A percentile compares a stretch with the other conserved stretches of the same genome.
Conservation (phyloP, 2,797 vertebrate genomes). For the Chloroceryle inda region DNA sequence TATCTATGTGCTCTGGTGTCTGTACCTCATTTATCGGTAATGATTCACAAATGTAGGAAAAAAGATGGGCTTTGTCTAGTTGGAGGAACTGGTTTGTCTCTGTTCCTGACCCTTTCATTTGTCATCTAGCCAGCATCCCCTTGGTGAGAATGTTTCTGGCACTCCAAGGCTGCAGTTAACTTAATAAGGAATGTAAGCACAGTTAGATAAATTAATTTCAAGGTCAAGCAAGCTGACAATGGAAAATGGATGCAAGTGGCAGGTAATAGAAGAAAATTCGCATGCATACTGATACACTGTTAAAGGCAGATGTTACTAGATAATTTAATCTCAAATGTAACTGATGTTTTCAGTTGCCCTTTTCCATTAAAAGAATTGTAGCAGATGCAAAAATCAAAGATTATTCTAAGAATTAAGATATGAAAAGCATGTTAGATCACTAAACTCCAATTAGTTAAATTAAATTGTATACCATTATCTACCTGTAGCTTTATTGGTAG, state of each 20-base stretch:
- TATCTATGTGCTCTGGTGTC: neutral
- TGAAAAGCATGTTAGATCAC: conserved; percentile 93
- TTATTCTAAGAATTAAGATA: conserved; percentile 95
- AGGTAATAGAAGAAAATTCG: conserved; percentile 72
- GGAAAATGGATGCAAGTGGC: conserved; percentile 66
- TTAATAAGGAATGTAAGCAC: conserved; percentile 76
- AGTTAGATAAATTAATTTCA: conserved; percentile 80
- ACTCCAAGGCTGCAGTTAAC: conserved; percentile 61
- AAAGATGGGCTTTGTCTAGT: conserved; percentile 1
- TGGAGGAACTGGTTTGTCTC: conserved; percentile 50
- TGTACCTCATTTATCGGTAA: neutral
- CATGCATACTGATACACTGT: conserved; percentile 81
- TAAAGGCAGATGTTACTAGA: conserved; percentile 88
- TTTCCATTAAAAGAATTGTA: conserved; percentile 91
- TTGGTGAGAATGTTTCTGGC: conserved; percentile 60
- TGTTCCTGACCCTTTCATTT: conserved; percentile 34
- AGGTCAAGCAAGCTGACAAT: conserved; percentile 73
- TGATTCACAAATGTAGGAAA: neutral
- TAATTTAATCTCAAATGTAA: conserved; percentile 87
- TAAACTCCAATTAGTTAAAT: conserved; percentile 98
- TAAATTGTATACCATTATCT: conserved; percentile 94
- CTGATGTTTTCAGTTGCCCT: conserved; percentile 85
- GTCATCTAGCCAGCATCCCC: conserved; percentile 24
- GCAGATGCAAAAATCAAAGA: conserved; percentile 88
- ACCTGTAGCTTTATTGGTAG: conserved; percentile 87